A percentile compares a stretch with the other conserved stretches of the same genome.
phyloP scores from a whole-genome alignment of 2,113 vertebrate species.

The Lagenorhynchus albirostris region DNA sequence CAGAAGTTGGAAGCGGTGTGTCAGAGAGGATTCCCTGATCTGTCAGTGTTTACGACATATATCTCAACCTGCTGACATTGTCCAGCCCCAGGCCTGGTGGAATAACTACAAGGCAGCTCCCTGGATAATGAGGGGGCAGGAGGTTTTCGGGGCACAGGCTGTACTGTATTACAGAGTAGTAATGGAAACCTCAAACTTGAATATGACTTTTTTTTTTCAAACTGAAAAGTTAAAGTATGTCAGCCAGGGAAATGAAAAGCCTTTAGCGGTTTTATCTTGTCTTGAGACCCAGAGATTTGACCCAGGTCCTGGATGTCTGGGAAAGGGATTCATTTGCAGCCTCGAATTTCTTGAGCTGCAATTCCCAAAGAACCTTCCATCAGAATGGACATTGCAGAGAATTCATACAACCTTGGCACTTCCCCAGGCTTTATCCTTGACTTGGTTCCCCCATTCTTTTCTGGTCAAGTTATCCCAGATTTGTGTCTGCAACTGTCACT shows the following conservation, averaged over 20 bases:
- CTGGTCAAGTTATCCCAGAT: neutral
- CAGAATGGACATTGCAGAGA: neutral
- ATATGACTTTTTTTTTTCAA: neutral
- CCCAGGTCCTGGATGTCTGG: neutral
- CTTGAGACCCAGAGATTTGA: neutral
- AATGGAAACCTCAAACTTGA: neutral
- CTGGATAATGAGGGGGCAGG: neutral
- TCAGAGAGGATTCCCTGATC: neutral
- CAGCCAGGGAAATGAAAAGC: neutral
- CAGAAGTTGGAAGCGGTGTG: neutral
- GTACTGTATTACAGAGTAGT: neutral
- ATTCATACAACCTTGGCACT: neutral
- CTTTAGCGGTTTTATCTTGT: neutral
- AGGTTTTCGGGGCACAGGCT: neutral
- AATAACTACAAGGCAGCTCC: neutral
- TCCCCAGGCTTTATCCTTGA: neutral
- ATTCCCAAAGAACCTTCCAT: neutral
- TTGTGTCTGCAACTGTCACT: neutral
- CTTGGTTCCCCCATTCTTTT: neutral
- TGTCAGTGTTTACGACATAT: neutral
- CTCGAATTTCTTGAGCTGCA: neutral
- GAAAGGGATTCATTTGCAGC: neutral
- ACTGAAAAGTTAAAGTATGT: neutral
- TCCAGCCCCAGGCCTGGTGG: fast-evolving
- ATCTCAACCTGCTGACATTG: neutral